These are phyloP conservation scores for Caretta caretta DNA, from an alignment of 2,113 vertebrate genomes.

Conservation along the genomic window DNA sequence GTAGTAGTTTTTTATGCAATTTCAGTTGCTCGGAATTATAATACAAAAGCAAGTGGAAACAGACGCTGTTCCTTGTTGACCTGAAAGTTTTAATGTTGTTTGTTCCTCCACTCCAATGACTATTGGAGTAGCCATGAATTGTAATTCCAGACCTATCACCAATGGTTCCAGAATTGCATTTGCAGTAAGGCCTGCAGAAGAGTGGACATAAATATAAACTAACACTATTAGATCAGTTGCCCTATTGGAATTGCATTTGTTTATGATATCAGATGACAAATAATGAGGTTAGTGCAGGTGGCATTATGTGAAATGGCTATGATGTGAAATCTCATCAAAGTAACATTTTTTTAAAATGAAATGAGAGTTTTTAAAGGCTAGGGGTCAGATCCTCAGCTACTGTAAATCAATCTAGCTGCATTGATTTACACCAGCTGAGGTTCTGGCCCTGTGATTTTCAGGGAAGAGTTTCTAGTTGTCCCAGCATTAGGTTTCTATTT, in stretches of 20 bases:
- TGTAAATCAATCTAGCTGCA: background rate
- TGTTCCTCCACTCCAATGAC: constrained; percentile 50
- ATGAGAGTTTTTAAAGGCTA: constrained; percentile 37
- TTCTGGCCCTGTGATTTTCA: constrained; percentile 40
- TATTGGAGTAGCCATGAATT: constrained; percentile 61
- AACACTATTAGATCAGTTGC: constrained; percentile 69
- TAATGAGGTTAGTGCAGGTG: constrained; percentile 75
- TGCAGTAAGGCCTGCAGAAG: constrained; percentile 62
- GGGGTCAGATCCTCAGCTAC: background rate
- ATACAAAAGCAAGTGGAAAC: constrained; percentile 31
- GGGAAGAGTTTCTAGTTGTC: background rate
- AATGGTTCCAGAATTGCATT: constrained; percentile 72
- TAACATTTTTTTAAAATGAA: constrained; percentile 65
- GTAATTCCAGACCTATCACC: constrained; percentile 74
- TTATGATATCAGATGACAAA: constrained; percentile 78
- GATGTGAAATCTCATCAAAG: constrained; percentile 71
- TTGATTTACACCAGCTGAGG: background rate
- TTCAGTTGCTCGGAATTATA: constrained; percentile 21
- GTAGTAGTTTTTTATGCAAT: background rate
- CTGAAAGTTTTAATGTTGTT: constrained; percentile 19
- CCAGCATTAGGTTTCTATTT: background rate
- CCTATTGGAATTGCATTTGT: constrained; percentile 78
- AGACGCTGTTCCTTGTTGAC: constrained; percentile 11
- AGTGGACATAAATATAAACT: constrained; percentile 62
- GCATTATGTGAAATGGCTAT: constrained; percentile 68